These are phyloP conservation scores for Prionace glauca DNA, from an alignment of 2,797 vertebrate genomes.

Conservation along the genomic window DNA sequence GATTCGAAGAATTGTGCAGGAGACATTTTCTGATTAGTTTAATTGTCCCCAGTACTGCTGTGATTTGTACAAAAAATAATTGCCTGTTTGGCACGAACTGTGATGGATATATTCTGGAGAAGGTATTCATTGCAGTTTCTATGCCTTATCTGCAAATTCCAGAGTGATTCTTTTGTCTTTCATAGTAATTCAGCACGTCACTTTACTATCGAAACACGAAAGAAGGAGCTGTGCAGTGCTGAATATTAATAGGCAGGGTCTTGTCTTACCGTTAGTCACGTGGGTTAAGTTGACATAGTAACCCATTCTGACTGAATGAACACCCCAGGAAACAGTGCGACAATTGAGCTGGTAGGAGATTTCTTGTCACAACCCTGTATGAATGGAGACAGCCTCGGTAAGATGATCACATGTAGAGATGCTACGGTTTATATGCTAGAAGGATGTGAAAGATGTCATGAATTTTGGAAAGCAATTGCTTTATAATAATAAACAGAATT, in stretches of 20 bases:
- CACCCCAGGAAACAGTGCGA: not conserved
- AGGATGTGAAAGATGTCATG: not conserved
- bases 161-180: not conserved
- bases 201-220: not conserved
- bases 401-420: not conserved
- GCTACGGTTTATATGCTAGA: not conserved
- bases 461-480: not conserved
- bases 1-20: not conserved
- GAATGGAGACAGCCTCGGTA: constrained; percentile 11
- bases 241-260: constrained; percentile 25
- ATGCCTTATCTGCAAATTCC: not conserved
- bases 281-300: constrained; percentile 33
- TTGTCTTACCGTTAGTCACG: constrained; percentile 4
- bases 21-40: not conserved
- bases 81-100: not conserved
- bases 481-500: not conserved
- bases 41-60: not conserved
- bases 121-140: not conserved
- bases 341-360: not conserved
- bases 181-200: not conserved
- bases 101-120: not conserved
- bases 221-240: not conserved
- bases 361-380: not conserved
- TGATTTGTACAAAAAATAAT: not conserved
- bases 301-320: not conserved